Conservation (phyloP, 2,797 vertebrate genomes). For the Mus caroli region DNA sequence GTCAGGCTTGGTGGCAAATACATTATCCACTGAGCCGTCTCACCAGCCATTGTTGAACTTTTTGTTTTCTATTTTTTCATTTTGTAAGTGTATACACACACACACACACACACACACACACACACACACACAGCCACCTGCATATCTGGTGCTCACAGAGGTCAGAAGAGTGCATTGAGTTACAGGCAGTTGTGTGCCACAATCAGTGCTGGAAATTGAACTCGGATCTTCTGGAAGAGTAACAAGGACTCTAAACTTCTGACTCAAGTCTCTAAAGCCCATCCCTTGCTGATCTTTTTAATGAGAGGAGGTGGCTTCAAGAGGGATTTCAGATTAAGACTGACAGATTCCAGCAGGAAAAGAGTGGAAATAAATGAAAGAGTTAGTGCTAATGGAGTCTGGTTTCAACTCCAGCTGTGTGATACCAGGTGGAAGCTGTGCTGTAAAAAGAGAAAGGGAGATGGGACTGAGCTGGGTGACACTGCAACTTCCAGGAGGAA, state of each 20-base stretch:
- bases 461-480: fast-evolving
- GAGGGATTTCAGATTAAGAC: not conserved
- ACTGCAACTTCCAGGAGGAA: not conserved
- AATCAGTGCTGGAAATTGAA: not conserved
- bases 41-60: not conserved
- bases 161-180: not conserved
- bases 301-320: not conserved
- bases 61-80: not conserved
- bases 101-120: not conserved
- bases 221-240: not conserved
- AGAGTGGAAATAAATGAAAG: not conserved
- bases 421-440: not conserved
- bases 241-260: not conserved
- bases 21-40: not conserved
- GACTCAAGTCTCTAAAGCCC: not conserved
- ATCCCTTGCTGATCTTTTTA: not conserved
- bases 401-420: too few relatives aligned
- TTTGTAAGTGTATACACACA: not conserved
- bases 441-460: not conserved
- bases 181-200: not conserved
- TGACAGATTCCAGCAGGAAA: not conserved
- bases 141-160: not conserved
- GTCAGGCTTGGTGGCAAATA: not conserved
- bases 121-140: not conserved
- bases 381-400: too few relatives aligned